phyloP scores from a whole-genome alignment of 1,140 invertebrate genomes.

The Cyphomyrmex costatus region DNA sequence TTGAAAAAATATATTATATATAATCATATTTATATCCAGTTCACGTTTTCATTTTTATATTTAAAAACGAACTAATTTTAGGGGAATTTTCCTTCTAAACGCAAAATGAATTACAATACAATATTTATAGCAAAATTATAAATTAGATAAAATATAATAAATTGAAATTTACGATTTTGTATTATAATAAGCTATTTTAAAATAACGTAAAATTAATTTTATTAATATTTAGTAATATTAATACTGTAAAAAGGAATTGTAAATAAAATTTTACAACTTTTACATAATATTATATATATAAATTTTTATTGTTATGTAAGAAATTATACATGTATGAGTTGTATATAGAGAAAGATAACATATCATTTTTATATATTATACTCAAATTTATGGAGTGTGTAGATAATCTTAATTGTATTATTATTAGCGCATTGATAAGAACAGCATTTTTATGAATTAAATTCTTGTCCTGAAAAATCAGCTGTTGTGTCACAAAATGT shows the following conservation, averaged over 20 bases:
- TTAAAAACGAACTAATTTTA: not conserved
- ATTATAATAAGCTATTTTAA: not conserved
- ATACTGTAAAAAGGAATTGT: not conserved
- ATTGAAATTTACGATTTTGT: not conserved
- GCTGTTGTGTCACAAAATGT: not conserved
- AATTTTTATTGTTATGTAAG: not conserved
- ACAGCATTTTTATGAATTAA: slow-evolving; percentile 16
- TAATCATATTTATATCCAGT: not conserved
- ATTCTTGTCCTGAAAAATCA: slow-evolving; percentile 10
- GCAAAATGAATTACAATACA: too few relatives aligned
- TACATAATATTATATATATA: not conserved
- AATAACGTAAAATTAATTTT: not conserved
- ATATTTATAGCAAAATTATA: not conserved
- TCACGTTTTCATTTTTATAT: not conserved
- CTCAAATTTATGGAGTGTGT: not conserved
- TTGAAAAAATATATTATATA: not conserved
- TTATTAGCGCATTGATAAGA: slow-evolving; percentile 6
- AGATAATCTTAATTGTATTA: slow-evolving; percentile 2
- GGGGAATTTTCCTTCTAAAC: not conserved
- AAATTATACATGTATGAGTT: too few relatives aligned
- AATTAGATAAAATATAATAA: not conserved
- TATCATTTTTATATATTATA: not conserved
- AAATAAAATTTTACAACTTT: not conserved
- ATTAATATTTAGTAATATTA: not conserved
- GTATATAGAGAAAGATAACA: not conserved